Evolutionary conservation across 2,113 vertebrate species (phyloP).

Genomic region (Callipepla californica): DNA sequence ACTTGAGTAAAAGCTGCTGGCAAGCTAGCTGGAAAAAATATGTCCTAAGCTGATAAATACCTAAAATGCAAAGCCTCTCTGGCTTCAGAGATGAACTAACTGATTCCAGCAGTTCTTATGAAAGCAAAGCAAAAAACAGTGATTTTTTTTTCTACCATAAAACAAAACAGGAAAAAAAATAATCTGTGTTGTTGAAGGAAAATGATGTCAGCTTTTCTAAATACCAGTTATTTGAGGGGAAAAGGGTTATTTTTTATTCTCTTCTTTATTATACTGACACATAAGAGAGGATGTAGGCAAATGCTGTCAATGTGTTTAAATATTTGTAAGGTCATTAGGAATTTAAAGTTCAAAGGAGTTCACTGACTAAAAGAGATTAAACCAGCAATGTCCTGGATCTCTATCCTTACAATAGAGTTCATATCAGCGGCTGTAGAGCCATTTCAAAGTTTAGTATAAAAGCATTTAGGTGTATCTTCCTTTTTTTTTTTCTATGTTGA

Average conservation of each 20-base stretch:
- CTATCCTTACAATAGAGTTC: not conserved
- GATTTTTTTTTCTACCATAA: not conserved
- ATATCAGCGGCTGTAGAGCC: accelerated
- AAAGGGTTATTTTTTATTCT: not conserved
- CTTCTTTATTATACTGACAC: not conserved
- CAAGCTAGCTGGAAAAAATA: slow-evolving; percentile 6
- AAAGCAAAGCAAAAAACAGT: slow-evolving; percentile 3
- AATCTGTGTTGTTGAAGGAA: not conserved
- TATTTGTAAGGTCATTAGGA: not conserved
- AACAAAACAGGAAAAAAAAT: slow-evolving; percentile 16
- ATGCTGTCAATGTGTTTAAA: not conserved
- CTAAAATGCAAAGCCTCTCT: not conserved
- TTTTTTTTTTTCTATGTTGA: not conserved
- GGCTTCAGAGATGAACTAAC: not conserved
- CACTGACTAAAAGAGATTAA: not conserved
- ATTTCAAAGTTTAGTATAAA: not conserved
- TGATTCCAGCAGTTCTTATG: slow-evolving; percentile 19
- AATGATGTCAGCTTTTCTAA: not conserved
- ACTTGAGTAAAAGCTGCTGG: not conserved
- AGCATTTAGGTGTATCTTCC: not conserved
- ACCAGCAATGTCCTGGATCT: not conserved
- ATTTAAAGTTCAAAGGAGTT: slow-evolving; percentile 4
- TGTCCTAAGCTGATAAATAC: slow-evolving; percentile 2
- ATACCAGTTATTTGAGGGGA: not conserved
- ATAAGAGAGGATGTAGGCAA: not conserved